A percentile compares a stretch with the other conserved stretches of the same genome.
These are phyloP conservation scores for Pontoporia blainvillei DNA, from an alignment of 2,113 vertebrate genomes.

Conservation along the genomic window DNA sequence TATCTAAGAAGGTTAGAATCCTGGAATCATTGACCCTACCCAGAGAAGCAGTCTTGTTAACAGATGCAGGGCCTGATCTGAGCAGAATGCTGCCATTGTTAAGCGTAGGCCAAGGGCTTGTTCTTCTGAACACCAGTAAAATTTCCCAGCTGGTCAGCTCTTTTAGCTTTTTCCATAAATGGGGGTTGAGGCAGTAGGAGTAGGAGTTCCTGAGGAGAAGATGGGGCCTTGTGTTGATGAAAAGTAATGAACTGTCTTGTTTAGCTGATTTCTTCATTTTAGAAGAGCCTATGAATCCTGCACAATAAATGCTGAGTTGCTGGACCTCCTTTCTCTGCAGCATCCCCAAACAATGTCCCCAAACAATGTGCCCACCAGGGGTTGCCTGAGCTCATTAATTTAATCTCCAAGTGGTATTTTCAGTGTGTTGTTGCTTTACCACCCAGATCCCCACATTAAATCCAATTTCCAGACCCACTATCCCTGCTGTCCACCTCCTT, in stretches of 20 bases:
- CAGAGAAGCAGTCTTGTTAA: background rate
- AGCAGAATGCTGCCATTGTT: background rate
- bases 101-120: background rate
- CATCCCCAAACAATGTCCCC: background rate
- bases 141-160: background rate
- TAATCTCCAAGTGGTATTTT: background rate
- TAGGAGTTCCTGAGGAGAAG: background rate
- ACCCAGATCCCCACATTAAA: background rate
- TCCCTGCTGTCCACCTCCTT: background rate
- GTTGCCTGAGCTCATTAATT: background rate
- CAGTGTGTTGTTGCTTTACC: background rate
- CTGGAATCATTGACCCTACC: background rate
- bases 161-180: background rate
- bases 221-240: background rate
- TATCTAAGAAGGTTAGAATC: background rate
- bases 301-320: background rate
- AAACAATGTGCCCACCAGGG: background rate
- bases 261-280: background rate
- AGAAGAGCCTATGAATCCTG: background rate
- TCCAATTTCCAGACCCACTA: background rate
- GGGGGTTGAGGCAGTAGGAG: background rate
- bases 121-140: background rate
- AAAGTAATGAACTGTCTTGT: background rate
- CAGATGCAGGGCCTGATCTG: background rate
- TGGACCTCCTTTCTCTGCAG: background rate